phyloP scores from a whole-genome alignment of 1,140 invertebrate species.

The Bombus turneri region DNA sequence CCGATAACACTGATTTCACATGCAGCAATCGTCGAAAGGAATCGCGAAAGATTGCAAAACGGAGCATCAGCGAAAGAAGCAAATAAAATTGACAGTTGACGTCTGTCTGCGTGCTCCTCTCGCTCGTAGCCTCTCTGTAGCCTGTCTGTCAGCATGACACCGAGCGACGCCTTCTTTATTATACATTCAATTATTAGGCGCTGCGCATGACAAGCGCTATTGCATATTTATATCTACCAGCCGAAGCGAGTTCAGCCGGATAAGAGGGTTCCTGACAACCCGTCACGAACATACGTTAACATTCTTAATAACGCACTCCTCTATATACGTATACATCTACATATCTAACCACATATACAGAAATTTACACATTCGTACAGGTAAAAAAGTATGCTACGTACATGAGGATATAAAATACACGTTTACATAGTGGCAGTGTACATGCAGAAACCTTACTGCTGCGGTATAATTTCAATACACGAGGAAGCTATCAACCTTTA shows the following conservation, averaged over 20 bases:
- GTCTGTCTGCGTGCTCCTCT: slow-evolving; percentile 71
- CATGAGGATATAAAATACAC: slow-evolving; percentile 22
- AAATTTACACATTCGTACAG: background rate
- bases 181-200: slow-evolving; percentile 82
- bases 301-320: slow-evolving; percentile 73
- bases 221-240: slow-evolving; percentile 81
- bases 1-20: slow-evolving; percentile 41
- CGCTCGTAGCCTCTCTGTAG: slow-evolving; percentile 64
- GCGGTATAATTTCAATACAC: slow-evolving; percentile 69
- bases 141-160: slow-evolving; percentile 78
- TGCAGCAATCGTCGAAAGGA: slow-evolving; percentile 27
- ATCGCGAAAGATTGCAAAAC: slow-evolving; percentile 54
- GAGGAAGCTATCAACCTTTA: slow-evolving; percentile 73
- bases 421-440: slow-evolving; percentile 31
- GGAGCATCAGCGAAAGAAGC: slow-evolving; percentile 57
- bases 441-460: slow-evolving; percentile 52
- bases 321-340: slow-evolving; percentile 2
- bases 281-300: slow-evolving; percentile 78
- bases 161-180: slow-evolving; percentile 81
- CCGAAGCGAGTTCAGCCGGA: slow-evolving; percentile 68
- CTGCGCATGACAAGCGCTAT: slow-evolving; percentile 81
- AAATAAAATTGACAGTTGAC: slow-evolving; percentile 79
- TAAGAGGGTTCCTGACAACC: slow-evolving; percentile 74
- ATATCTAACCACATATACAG: background rate
- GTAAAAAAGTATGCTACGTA: background rate